These are phyloP conservation scores for Syngnathus floridae DNA, from an alignment of 2,113 vertebrate species.

Conservation along the genomic window DNA sequence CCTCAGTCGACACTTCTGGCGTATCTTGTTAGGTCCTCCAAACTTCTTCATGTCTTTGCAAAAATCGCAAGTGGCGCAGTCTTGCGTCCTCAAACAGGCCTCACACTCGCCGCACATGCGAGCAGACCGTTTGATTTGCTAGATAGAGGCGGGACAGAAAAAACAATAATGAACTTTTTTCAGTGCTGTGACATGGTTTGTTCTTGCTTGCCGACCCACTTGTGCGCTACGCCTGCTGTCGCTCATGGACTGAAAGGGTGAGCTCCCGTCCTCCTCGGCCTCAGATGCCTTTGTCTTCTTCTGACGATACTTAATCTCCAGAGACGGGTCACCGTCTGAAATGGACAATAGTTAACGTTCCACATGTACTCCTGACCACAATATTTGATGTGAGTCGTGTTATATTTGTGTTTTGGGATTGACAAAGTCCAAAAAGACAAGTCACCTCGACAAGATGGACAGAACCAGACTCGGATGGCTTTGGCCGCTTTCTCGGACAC, in stretches of 20 bases:
- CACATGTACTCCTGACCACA: neutral
- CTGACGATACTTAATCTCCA: conserved; percentile 82
- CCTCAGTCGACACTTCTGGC: conserved; percentile 89
- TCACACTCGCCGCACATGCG: conserved; percentile 96
- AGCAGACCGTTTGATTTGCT: conserved; percentile 84
- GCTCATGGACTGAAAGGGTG: conserved; percentile 57
- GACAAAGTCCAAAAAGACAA: neutral
- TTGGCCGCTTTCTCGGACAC: conserved; percentile 92
- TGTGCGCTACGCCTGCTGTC: conserved; percentile 69
- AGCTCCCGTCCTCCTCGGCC: conserved; percentile 55
- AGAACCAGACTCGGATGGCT: conserved; percentile 89
- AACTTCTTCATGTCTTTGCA: conserved; percentile 98
- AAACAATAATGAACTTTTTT: neutral
- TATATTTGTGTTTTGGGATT: too few relatives aligned
- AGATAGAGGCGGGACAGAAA: neutral
- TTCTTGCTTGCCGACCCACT: conserved; percentile 39
- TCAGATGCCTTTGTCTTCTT: conserved; percentile 78
- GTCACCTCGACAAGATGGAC: conserved; percentile 80
- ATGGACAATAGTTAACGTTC: neutral
- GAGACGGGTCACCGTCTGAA: conserved; percentile 72
- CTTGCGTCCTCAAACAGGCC: conserved; percentile 84
- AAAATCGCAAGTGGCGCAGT: conserved; percentile 92
- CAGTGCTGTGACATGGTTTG: neutral
- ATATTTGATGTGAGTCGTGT: too few relatives aligned
- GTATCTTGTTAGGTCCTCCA: conserved; percentile 92